Conservation (phyloP, 2,113 vertebrate species). For the Hassar affinis region DNA sequence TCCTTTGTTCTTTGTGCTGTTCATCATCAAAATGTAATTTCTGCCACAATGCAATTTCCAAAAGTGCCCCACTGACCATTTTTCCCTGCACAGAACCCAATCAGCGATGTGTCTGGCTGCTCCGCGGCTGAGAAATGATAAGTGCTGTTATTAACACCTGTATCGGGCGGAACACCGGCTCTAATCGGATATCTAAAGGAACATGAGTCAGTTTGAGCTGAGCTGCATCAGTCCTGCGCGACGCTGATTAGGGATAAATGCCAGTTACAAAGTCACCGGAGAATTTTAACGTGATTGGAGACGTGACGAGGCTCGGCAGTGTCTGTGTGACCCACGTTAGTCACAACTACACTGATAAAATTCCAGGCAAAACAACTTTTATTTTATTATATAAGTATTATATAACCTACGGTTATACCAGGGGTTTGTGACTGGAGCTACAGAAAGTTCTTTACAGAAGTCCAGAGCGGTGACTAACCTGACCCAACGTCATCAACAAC, state of each 20-base stretch:
- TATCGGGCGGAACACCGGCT: neutral
- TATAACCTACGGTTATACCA: neutral
- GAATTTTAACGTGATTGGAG: conserved; percentile 24
- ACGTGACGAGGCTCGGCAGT: conserved; percentile 4
- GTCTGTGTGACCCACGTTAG: neutral
- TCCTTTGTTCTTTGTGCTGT: neutral
- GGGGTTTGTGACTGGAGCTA: neutral
- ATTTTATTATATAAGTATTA: neutral
- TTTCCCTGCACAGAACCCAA: neutral
- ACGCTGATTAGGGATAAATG: conserved; percentile 6
- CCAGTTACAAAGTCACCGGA: conserved; percentile 22
- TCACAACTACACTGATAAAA: neutral
- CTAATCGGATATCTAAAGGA: neutral
- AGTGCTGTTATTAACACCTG: conserved; percentile 13
- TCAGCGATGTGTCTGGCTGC: conserved; percentile 1
- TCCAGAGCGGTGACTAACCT: neutral
- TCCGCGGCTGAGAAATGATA: conserved; percentile 2
- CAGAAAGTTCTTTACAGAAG: neutral
- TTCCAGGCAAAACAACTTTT: neutral
- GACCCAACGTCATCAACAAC: neutral
- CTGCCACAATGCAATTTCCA: conserved; percentile 10
- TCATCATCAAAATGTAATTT: conserved; percentile 3
- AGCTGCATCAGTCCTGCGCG: conserved; percentile 27
- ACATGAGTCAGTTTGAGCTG: conserved; percentile 15
- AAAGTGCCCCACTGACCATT: neutral